Evolutionary conservation across 2,113 vertebrate species (phyloP).

Genomic region (Cyprinodon brontotheroides): DNA sequence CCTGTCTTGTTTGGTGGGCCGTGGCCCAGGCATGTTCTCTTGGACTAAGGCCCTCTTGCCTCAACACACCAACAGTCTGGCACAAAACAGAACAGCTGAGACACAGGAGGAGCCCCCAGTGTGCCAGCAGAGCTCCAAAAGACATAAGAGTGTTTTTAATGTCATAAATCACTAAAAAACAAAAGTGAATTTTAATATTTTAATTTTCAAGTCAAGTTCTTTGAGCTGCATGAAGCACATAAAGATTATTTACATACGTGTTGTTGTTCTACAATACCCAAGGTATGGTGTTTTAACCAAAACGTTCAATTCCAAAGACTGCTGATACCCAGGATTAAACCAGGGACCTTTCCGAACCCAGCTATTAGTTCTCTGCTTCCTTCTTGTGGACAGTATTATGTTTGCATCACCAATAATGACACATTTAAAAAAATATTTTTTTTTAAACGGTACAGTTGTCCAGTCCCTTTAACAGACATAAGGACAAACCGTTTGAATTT

Average conservation of each 20-base stretch:
- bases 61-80: constrained; percentile 28
- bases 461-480: too few species aligned
- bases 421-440: too few species aligned
- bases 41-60: constrained; percentile 36
- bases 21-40: constrained; percentile 44
- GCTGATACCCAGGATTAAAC: constrained; percentile 46
- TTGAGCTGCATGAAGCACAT: too few species aligned
- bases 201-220: not conserved
- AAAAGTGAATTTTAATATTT: not conserved
- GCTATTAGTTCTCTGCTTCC: constrained; percentile 22
- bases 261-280: not conserved
- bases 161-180: not conserved
- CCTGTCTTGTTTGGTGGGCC: constrained; percentile 41
- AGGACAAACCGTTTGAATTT: too few species aligned
- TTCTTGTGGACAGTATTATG: constrained; percentile 40
- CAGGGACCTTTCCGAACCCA: constrained; percentile 40
- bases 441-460: too few species aligned
- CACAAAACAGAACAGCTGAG: constrained; percentile 44
- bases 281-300: not conserved
- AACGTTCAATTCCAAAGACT: accelerated
- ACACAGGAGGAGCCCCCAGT: constrained; percentile 15
- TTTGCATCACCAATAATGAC: too few species aligned
- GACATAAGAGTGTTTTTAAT: constrained; percentile 15
- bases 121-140: constrained; percentile 11
- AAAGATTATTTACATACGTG: too few species aligned